A percentile compares a stretch with the other conserved stretches of the same genome.
phyloP scores from a whole-genome alignment of 2,113 vertebrate genomes.

The Pao palembangensis region DNA sequence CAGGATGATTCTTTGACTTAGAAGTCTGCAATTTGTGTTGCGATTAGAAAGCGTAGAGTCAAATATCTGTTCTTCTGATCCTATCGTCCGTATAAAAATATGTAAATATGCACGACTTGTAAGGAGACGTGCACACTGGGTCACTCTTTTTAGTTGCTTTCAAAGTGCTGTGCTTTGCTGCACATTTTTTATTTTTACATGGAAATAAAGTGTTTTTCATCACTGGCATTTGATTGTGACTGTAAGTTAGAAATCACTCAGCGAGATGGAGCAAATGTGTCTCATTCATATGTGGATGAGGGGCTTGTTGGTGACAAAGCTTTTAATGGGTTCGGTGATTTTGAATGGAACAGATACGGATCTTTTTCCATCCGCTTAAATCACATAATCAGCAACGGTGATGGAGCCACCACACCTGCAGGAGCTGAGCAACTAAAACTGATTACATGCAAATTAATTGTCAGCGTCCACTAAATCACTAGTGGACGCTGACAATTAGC shows the following conservation, averaged over 20 bases:
- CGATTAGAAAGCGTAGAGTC: too few species aligned
- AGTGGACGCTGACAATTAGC: too few species aligned
- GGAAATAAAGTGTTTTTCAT: constrained; percentile 1
- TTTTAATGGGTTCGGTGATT: neutral
- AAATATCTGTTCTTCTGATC: too few species aligned
- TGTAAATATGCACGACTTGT: neutral
- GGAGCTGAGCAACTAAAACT: too few species aligned
- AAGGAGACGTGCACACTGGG: neutral
- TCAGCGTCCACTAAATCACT: too few species aligned
- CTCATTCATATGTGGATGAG: neutral
- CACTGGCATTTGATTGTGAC: constrained; percentile 5
- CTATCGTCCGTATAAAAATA: neutral
- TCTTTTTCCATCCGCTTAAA: constrained; percentile 48
- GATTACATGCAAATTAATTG: too few species aligned
- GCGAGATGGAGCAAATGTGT: constrained; percentile 16
- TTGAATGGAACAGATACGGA: constrained; percentile 31
- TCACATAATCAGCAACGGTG: constrained; percentile 27
- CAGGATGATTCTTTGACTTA: too few species aligned
- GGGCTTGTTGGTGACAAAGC: neutral
- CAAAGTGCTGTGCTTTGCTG: neutral
- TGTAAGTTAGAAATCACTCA: constrained; percentile 18
- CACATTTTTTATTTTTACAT: neutral
- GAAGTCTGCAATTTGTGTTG: too few species aligned
- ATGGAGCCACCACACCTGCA: constrained; percentile 41
- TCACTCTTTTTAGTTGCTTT: neutral